Evolutionary conservation across 2,797 vertebrate genomes (phyloP), one percentile per base, ranked within the genome.

Genomic region (Thripadectes ignobilis): DNA sequence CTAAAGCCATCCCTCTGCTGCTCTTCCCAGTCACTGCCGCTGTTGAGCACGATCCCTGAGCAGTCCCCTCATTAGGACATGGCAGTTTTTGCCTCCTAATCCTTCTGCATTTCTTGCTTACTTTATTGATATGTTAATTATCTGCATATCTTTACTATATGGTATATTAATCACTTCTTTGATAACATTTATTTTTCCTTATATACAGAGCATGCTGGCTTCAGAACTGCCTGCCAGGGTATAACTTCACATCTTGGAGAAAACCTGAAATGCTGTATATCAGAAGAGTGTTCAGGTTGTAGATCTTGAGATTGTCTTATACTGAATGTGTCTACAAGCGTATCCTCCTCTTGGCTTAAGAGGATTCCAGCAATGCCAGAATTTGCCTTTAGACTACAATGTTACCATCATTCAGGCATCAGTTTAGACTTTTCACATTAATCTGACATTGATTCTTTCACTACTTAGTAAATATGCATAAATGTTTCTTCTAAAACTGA

Each of bases 301-400:
- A 92, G 95, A 97, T 92, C 84, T 90, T 90, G 67, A 85, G 72
- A 84, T 93, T 92, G 85, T 57, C 26, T 80, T 96, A 85, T 57
- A 43, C 82, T 93, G 73, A 90, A 62, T 76, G n/a, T 85, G 43
- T 89, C 41, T 86, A 86, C 34, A 81, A 59, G 19, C 22, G 39
- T 43, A 84, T 74, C 77, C 92, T 45, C 20, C 27, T 86, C 46
- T 77, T 52, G 34, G 29, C 22, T 58, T 69, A 63, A 83, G 12
- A 85, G 24, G 62, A 81, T 84, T 78, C 38, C 46, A 51, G 1
- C 19, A 43, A 79, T 13, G 34, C 39, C 61, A 13, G 15, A 93
- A 71, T 61, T 76, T 30, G 48, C 46, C 46, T 83, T 74, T 46
- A 58, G 14, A 51, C 36, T 69, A n/a, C 23, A 75, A 49, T 41